These are phyloP conservation scores for Allophyes oxyacanthae DNA, from an alignment of 2,888 invertebrate species.

Conservation along the genomic window DNA sequence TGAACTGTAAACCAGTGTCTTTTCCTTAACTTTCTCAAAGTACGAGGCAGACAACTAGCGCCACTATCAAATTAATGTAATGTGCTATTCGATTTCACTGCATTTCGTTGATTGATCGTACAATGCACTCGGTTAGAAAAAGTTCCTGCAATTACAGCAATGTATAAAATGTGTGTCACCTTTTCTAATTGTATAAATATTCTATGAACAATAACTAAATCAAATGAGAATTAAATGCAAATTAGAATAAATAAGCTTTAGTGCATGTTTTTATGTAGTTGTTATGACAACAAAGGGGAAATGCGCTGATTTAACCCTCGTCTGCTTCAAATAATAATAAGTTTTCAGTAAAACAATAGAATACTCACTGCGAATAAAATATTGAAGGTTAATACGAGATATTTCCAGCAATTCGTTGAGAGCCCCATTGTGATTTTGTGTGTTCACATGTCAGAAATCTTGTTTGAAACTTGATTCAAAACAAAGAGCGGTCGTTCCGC, in stretches of 20 bases:
- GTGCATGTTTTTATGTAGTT: constrained; percentile 61
- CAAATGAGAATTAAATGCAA: background rate
- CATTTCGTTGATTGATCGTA: constrained; percentile 54
- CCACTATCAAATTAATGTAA: constrained; percentile 15
- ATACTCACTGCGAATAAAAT: constrained; percentile 85
- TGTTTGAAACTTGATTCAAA: constrained; percentile 78
- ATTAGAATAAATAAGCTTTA: constrained; percentile 12
- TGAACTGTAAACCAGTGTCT: constrained; percentile 2
- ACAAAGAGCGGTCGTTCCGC: constrained; percentile 85
- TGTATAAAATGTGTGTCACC: constrained; percentile 60
- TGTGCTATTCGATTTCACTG: constrained; percentile 24
- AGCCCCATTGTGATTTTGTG: constrained; percentile 78
- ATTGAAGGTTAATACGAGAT: constrained; percentile 85
- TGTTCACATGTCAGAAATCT: constrained; percentile 83
- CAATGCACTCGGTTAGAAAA: constrained; percentile 60
- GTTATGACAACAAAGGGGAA: constrained; percentile 80
- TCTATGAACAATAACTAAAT: constrained; percentile 5
- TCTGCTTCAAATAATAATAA: constrained; percentile 41
- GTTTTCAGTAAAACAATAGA: constrained; percentile 56
- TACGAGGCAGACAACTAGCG: constrained; percentile 22
- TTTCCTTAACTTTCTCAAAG: background rate
- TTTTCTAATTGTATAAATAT: constrained; percentile 12
- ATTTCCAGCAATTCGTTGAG: constrained; percentile 87
- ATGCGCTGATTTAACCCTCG: constrained; percentile 59
- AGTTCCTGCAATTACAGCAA: constrained; percentile 45